Evolutionary conservation across 2,888 invertebrate genomes (phyloP).

Genomic region (Abrostola triplasia): DNA sequence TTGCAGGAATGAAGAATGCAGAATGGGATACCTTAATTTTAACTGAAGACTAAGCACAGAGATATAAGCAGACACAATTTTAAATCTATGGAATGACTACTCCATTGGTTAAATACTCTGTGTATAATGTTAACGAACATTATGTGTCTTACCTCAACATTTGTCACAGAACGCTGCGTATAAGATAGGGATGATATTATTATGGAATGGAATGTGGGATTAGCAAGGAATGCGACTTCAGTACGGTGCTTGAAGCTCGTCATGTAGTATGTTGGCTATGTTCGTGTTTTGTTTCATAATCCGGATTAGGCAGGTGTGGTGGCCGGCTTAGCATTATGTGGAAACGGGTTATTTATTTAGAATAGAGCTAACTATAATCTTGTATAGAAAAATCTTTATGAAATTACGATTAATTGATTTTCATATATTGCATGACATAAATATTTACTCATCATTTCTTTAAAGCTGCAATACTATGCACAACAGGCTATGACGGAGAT

Average conservation of each 20-base stretch:
- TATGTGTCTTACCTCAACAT: conserved; percentile 38
- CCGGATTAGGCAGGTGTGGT: conserved; percentile 10
- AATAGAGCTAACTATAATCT: background rate
- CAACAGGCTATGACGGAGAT: too few species aligned
- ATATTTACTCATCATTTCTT: too few species aligned
- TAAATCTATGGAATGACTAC: background rate
- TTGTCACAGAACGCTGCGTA: conserved; percentile 38
- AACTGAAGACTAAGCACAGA: too few species aligned
- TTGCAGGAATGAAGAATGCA: too few species aligned
- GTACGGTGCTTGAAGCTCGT: conserved; percentile 24
- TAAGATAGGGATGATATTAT: conserved; percentile 49
- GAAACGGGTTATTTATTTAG: background rate
- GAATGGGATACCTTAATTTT: too few species aligned
- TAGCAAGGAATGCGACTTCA: conserved; percentile 22
- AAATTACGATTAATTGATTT: too few species aligned
- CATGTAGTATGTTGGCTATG: conserved; percentile 20
- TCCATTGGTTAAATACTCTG: conserved; percentile 17
- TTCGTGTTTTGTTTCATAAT: conserved; percentile 14
- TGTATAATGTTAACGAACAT: conserved; percentile 24
- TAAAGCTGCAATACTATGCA: too few species aligned
- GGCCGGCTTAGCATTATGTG: background rate
- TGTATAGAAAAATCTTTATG: too few species aligned
- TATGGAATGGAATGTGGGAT: conserved; percentile 43
- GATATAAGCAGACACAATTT: too few species aligned
- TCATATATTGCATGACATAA: too few species aligned